phyloP scores from a whole-genome alignment of 2,113 vertebrate genomes.

The Theristicus caerulescens region DNA sequence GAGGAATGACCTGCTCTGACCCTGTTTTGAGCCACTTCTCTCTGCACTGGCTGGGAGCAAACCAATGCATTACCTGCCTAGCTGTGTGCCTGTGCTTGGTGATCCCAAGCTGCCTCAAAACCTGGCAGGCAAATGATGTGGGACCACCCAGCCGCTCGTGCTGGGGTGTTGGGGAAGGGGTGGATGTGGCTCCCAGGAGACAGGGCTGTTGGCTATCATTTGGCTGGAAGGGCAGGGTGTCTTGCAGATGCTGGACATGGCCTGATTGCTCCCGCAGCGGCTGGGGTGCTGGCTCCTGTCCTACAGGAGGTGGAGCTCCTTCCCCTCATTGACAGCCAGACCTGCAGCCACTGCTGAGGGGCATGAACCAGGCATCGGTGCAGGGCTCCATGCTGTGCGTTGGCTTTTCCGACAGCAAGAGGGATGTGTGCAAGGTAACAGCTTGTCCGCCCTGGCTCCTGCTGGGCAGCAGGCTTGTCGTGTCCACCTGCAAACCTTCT shows the following conservation, averaged over 20 bases:
- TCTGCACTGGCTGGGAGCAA: not conserved
- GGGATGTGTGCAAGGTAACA: not conserved
- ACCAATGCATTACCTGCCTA: not conserved
- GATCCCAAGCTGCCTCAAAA: not conserved
- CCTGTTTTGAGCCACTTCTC: not conserved
- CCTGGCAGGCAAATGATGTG: not conserved
- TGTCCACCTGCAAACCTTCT: not conserved
- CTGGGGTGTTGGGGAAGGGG: not conserved
- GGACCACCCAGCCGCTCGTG: fast-evolving
- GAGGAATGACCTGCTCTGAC: not conserved
- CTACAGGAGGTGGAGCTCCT: not conserved
- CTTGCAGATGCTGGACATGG: not conserved
- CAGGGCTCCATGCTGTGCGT: not conserved
- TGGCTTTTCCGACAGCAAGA: not conserved
- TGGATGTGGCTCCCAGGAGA: not conserved
- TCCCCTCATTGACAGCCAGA: not conserved
- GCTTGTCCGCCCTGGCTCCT: not conserved
- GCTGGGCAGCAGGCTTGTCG: not conserved
- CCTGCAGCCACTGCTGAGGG: not conserved
- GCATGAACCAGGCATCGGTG: fast-evolving
- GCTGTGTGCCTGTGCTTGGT: not conserved
- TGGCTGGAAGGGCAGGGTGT: fast-evolving
- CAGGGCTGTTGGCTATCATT: not conserved
- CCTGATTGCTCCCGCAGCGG: not conserved
- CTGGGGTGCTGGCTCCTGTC: not conserved